Evolutionary conservation across 2,888 invertebrate genomes (phyloP).

Genomic region (Serrognathus titanus): DNA sequence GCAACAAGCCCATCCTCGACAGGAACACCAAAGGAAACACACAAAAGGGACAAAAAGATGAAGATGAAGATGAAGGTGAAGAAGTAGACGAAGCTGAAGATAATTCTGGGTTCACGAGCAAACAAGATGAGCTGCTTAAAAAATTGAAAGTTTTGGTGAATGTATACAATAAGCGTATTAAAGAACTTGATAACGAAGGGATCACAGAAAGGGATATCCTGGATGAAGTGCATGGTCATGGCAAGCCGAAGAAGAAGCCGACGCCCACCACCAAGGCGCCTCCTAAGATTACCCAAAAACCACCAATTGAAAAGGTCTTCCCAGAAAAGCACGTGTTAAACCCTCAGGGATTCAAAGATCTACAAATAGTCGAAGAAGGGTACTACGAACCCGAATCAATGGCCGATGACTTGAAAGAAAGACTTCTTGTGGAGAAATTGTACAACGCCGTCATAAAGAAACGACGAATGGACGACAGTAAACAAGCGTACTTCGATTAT

Average conservation of each 20-base stretch:
- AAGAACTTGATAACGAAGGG: neutral
- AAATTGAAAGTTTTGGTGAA: slow-evolving; percentile 7
- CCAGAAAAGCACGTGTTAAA: neutral
- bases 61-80: slow-evolving; percentile 1
- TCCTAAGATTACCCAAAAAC: too few relatives aligned
- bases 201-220: neutral
- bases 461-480: slow-evolving; percentile 5
- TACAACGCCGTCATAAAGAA: slow-evolving; percentile 15
- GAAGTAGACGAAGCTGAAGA: slow-evolving; percentile 3
- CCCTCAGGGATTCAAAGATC: neutral
- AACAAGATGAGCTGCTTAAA: slow-evolving; percentile 5
- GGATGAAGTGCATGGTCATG: slow-evolving; percentile 3
- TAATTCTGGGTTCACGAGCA: neutral
- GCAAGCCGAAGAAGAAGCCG: neutral
- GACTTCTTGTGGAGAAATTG: slow-evolving; percentile 10
- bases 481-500: neutral
- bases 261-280: neutral
- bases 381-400: slow-evolving; percentile 15
- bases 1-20: too few relatives aligned
- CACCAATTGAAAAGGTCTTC: neutral
- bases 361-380: slow-evolving; percentile 6
- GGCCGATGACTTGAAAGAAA: slow-evolving; percentile 13
- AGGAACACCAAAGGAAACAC: neutral
- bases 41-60: neutral
- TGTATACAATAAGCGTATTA: slow-evolving; percentile 1